Base-by-base conservation (phyloP, 1,140 invertebrate species). In the Trachymyrmex cornetzi region DNA sequence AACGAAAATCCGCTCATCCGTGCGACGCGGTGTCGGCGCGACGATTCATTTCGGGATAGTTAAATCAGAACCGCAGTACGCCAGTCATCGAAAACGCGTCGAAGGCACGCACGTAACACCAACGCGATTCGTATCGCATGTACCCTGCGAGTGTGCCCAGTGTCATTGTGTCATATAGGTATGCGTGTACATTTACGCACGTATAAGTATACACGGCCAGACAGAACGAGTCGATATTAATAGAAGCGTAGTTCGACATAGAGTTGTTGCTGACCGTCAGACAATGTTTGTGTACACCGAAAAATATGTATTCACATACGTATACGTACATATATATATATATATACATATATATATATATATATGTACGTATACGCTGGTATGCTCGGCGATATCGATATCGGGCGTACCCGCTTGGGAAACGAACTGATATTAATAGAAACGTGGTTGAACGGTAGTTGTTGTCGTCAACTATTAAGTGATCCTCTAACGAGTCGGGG, bases 41-140 rank as follows among this genome's bases (percentile, higher is more conserved):
- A 91, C 93, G 90, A 94, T 95, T 94, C 94, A 95, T 95, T 94
- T 91, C 93, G 90, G 87, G 89, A 92, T 92, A 91, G 91, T 94
- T 94, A 94, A 91, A 93, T 87, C 86, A 55, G 72, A 61, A 63
- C 66, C 86, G 86, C 75, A 86, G 79, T 57, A 55, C 64, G 55
- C 61, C 77, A 85, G 72, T 90, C 80, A 84, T 84, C 87, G 92
- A 89, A 90, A 92, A 90, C 84, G 90, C 86, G 91, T 92, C 91
- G 90, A 91, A 93, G 93, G 92, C 93, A 93, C 87, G 88, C 82
- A 77, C 59, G 87, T 66, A 82, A 87, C 87, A 82, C 81, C 48
- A 44, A 1, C 67, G 48, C 11, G 77, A 80, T 30, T 53, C 61
- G 44, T 61, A 44, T 79, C 59, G 61, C 59, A n/a, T 59, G 24